phyloP scores from a whole-genome alignment of 2,113 vertebrate genomes.

The Colius striatus region DNA sequence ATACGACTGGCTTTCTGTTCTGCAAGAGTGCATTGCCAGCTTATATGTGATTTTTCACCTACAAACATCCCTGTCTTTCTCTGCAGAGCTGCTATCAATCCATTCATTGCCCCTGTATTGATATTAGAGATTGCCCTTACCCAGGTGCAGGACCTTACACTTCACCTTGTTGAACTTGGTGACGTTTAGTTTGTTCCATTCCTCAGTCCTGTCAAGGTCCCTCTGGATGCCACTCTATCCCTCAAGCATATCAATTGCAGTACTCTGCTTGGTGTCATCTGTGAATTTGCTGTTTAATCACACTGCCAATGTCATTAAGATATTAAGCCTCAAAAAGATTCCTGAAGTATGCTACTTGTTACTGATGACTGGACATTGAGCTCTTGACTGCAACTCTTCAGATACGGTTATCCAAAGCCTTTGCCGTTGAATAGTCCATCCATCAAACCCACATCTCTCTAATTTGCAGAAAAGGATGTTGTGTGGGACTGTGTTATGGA shows the following conservation, averaged over 20 bases:
- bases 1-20: rapidly evolving
- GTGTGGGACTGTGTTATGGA: neutral
- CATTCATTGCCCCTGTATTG: neutral
- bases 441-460: neutral
- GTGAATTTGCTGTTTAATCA: neutral
- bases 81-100: neutral
- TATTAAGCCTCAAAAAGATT: neutral
- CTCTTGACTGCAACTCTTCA: neutral
- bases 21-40: rapidly evolving
- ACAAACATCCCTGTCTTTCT: neutral
- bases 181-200: neutral
- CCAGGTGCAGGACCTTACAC: neutral
- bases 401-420: neutral
- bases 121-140: neutral
- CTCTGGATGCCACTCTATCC: neutral
- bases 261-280: neutral
- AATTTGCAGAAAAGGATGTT: neutral
- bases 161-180: neutral
- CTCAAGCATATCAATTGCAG: neutral
- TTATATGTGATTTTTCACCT: neutral
- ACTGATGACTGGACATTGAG: neutral
- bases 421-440: neutral
- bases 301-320: neutral
- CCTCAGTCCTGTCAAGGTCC: neutral
- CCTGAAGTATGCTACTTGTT: neutral